Evolutionary conservation across 2,888 invertebrate genomes (phyloP), one percentile per base, ranked within the genome.

Genomic region (Dascillus cervinus): DNA sequence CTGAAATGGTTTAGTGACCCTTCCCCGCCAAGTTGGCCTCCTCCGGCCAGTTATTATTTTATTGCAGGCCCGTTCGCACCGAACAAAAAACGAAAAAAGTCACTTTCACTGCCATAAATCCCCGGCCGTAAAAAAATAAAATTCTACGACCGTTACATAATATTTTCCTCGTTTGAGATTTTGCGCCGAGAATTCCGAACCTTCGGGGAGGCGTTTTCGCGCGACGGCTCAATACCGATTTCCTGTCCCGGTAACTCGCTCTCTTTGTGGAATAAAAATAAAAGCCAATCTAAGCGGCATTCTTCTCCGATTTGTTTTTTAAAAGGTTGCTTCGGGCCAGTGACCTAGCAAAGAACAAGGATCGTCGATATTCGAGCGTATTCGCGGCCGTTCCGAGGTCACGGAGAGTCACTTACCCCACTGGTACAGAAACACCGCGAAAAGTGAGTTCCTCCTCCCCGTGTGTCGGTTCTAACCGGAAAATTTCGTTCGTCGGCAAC

Each of bases 341-440:
- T 62, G 62, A 63, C 64, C 62, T 50, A 60, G 46, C 53, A 43
- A 44, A 45, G n/a, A n/a, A n/a, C 41, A 42, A 45, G 44, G 44
- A 44, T 50, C 52, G 49, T 43, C 44, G 39, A 38, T 32, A 23
- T 36, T 52, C 53, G 53, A 46, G 46, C 42, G 43, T 49, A 49
- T 53, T 51, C 56, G 56, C 53, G 47, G 46, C n/a, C 49, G 50
- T 53, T 57, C 53, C 60, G 64, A 62, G 76, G 76, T 77, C 75
- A 76, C 59, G 56, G 50, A 58, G 64, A 76, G 76, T 77, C 76
- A 75, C 72, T 75, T 75, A 75, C 75, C 75, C 71, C 72, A 65
- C 47, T 61, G 60, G 59, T 60, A 62, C 62, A 65, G 58, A 62
- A 60, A 63, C 54, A 46, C 46, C 46, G 41, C 47, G 51, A 55